Percentiles rank a stretch among this genome's conserved stretches.
phyloP scores from a whole-genome alignment of 2,113 vertebrate species.

The Bubo blakistoni region DNA sequence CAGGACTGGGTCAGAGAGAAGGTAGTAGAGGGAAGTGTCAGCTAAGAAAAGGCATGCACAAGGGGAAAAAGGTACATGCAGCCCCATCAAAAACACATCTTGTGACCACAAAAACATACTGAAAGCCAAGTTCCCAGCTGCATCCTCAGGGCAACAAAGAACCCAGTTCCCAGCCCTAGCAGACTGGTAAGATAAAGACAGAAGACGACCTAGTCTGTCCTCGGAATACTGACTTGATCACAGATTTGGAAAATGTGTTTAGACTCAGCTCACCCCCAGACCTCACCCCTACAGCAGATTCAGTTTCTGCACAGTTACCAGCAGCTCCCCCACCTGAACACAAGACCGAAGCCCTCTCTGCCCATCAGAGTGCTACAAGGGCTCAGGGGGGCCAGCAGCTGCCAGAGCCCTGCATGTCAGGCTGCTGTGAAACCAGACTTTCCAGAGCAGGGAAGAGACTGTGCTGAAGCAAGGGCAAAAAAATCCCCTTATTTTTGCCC shows the following conservation, averaged over 20 bases:
- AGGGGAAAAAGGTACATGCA: slow-evolving; percentile 23
- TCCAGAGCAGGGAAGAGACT: neutral
- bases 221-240: neutral
- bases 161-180: neutral
- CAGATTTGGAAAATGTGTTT: neutral
- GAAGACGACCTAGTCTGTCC: neutral
- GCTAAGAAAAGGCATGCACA: neutral
- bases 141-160: slow-evolving; percentile 9
- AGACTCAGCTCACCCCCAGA: neutral
- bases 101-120: slow-evolving; percentile 30
- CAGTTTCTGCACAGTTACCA: neutral
- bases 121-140: slow-evolving; percentile 33
- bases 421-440: neutral
- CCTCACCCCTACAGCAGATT: neutral
- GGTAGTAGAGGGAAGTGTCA: slow-evolving; percentile 24
- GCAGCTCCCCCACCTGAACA: neutral
- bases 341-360: neutral
- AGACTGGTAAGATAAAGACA: neutral
- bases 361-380: neutral
- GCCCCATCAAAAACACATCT: slow-evolving; percentile 17
- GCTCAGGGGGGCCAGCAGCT: neutral
- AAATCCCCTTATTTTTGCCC: neutral
- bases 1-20: slow-evolving; percentile 20
- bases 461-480: neutral
- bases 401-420: neutral